Evolutionary conservation across 2,888 invertebrate genomes (phyloP), one percentile per base, ranked within the genome.

Genomic region (Molorchus minor): DNA sequence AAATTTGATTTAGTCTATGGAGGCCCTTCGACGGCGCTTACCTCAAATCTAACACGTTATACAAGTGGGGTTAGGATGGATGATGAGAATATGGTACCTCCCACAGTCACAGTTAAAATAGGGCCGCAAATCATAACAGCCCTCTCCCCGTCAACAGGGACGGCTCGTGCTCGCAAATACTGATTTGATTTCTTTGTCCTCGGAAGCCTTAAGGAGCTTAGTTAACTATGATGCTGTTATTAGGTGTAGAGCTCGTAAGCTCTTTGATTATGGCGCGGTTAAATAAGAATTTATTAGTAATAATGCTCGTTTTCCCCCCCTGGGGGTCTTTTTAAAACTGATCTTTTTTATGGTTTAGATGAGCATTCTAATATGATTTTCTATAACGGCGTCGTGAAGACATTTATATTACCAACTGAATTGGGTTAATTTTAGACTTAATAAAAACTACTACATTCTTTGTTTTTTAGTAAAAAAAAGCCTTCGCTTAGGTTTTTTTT

Each of bases 91-190:
- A 66, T 70, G 67, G 71, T 72, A 69, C 75, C 74, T 72, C 75
- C 74, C 73, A 72, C 72, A 72, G 72, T 75, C 71, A 70, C 73
- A 75, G 72, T 71, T 72, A 68, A 72, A 75, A 72, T 71, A 69
- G 65, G 73, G 73, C 73, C 70, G 74, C 76, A 76, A 77, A 77
- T 77, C 75, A 76, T 75, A 73, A 75, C 74, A 72, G 71, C 76
- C 75, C 76, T 73, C 72, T 55, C 57, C 57, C 61, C 70, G 65
- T 65, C 68, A 63, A 62, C 74, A 75, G 68, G 57, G 71, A 70
- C 71, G 72, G 60, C 71, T 71, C 69, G 71, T 71, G 58, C 51
- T 56, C 61, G 40, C 54, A 54, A 61, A 59, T 58, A 56, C 61
- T 51, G 58, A 62, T 62, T 61, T 59, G 60, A 64, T 61, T 64